phyloP scores from a whole-genome alignment of 1,140 invertebrate species.

The Medauroidea extradentata region DNA sequence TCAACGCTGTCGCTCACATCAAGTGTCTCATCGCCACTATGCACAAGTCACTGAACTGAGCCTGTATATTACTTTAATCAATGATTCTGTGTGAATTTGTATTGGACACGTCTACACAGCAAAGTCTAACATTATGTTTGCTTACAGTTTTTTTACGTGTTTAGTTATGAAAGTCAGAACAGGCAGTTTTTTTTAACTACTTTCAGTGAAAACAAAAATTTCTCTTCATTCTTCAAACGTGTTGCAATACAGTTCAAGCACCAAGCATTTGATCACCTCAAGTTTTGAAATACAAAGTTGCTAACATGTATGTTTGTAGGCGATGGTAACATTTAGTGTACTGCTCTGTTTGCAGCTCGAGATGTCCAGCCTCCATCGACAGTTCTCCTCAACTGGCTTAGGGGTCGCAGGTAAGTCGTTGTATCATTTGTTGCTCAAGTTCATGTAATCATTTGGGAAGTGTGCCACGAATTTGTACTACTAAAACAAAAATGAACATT shows the following conservation, averaged over 20 bases:
- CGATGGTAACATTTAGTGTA: background rate
- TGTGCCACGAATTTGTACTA: too few species aligned
- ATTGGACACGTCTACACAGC: too few species aligned
- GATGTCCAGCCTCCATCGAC: conserved; percentile 70
- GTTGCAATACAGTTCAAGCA: background rate
- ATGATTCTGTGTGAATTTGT: too few species aligned
- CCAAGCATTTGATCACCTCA: background rate
- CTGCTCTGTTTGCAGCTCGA: conserved; percentile 52
- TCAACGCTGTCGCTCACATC: too few species aligned
- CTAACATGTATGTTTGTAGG: background rate
- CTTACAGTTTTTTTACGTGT: too few species aligned
- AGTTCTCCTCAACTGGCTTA: conserved; percentile 71
- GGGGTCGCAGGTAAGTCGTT: conserved; percentile 45
- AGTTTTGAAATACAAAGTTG: background rate
- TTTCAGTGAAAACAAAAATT: background rate
- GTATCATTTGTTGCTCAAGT: background rate
- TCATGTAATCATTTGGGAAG: background rate
- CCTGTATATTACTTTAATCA: too few species aligned
- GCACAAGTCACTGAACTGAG: too few species aligned
- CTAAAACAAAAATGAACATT: too few species aligned
- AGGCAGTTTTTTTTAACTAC: background rate
- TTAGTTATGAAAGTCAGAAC: background rate
- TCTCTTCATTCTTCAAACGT: background rate
- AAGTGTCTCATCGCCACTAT: too few species aligned
- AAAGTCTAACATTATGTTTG: too few species aligned